phyloP scores from a whole-genome alignment of 2,888 invertebrate species.

The Lasioglossum oenotherae region DNA sequence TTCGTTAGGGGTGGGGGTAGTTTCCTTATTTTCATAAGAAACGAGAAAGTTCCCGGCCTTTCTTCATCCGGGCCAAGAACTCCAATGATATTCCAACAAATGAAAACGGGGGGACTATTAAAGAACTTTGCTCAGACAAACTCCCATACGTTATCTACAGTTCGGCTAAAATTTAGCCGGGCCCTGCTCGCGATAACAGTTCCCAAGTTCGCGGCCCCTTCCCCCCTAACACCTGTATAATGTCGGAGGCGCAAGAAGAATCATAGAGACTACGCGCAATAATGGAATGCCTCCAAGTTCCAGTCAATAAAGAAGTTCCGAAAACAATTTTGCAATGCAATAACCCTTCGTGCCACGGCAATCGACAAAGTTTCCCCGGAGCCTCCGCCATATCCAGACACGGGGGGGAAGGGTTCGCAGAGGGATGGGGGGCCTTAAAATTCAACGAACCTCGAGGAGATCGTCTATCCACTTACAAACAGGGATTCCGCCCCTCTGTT shows the following conservation, averaged over 20 bases:
- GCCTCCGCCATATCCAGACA: slow-evolving; percentile 6
- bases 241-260: slow-evolving; percentile 39
- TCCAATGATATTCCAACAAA: slow-evolving; percentile 2
- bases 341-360: slow-evolving; percentile 62
- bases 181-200: slow-evolving; percentile 1
- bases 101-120: slow-evolving; percentile 2
- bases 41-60: background rate
- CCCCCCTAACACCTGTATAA: background rate
- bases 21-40: background rate
- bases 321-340: slow-evolving; percentile 69
- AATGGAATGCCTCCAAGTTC: slow-evolving; percentile 53
- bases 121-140: background rate
- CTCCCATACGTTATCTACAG: slow-evolving; percentile 1
- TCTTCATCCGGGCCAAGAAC: background rate
- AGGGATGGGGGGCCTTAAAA: slow-evolving; percentile 54
- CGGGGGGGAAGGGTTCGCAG: background rate
- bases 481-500: slow-evolving; percentile 38
- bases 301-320: slow-evolving; percentile 58
- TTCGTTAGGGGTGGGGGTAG: background rate
- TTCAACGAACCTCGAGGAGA: slow-evolving; percentile 62
- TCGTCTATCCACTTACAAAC: slow-evolving; percentile 58
- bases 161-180: background rate
- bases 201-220: background rate
- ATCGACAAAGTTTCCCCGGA: slow-evolving; percentile 57
- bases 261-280: slow-evolving; percentile 55